Conservation (phyloP, 37 sponge, comb jelly and placozoan genomes). For the Geodia barretti region DNA sequence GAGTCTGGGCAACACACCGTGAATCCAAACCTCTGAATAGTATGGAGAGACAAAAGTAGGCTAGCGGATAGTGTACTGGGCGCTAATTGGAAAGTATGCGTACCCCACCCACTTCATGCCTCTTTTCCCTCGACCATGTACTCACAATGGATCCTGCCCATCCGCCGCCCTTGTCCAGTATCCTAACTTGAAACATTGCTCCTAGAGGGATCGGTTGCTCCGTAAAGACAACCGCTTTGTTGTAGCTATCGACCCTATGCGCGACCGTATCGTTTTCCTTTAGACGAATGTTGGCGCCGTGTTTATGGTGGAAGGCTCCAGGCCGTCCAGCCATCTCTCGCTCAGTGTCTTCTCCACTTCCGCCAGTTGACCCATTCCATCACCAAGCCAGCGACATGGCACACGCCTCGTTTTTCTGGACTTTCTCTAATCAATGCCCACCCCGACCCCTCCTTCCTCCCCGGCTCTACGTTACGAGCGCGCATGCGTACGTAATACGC, state of each 20-base stretch:
- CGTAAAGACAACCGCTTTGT: slow-evolving; percentile 84
- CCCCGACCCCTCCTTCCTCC: too few relatives aligned
- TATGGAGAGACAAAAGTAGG: not conserved
- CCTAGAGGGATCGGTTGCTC: slow-evolving; percentile 74
- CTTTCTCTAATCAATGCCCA: too few relatives aligned
- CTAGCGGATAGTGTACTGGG: too few relatives aligned
- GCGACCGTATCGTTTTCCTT: slow-evolving; percentile 72
- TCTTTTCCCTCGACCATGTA: not conserved
- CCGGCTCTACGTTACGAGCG: too few relatives aligned
- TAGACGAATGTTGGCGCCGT: slow-evolving; percentile 77
- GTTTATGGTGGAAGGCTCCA: slow-evolving; percentile 76
- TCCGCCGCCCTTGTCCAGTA: slow-evolving; percentile 85
- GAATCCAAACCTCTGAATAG: slow-evolving; percentile 78
- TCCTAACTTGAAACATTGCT: slow-evolving; percentile 65
- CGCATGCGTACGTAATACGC: too few relatives aligned
- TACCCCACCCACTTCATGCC: too few relatives aligned
- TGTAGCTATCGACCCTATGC: slow-evolving; percentile 84
- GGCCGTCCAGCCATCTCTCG: slow-evolving; percentile 42
- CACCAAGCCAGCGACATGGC: too few relatives aligned
- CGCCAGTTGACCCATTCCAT: too few relatives aligned
- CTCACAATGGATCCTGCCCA: slow-evolving; percentile 94
- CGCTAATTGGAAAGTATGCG: too few relatives aligned
- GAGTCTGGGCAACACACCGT: slow-evolving; percentile 63
- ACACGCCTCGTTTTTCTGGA: too few relatives aligned
- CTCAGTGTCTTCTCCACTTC: not conserved